These are phyloP conservation scores for Heteronetta atricapilla DNA, from an alignment of 2,113 vertebrate species.

Conservation along the genomic window DNA sequence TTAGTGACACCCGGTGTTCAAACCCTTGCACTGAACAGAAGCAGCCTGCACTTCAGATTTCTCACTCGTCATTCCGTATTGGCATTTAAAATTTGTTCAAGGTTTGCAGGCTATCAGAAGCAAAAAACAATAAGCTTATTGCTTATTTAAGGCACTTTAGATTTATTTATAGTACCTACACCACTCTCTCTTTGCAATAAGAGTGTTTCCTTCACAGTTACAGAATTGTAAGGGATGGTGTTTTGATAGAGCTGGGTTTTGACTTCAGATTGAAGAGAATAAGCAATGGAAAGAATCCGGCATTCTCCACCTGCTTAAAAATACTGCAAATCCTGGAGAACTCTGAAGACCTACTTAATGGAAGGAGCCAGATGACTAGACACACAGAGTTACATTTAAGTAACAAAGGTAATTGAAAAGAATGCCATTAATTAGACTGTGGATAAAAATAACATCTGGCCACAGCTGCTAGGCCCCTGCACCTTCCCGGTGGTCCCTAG, in stretches of 20 bases:
- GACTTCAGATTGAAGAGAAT: neutral
- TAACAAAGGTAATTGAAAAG: neutral
- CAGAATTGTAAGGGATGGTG: neutral
- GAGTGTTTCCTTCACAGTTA: neutral
- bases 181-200: neutral
- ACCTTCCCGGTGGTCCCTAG: neutral
- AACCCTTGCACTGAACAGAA: neutral
- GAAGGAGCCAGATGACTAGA: neutral
- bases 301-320: neutral
- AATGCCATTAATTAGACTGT: neutral
- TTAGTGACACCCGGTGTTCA: constrained; percentile 64
- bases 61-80: accelerated
- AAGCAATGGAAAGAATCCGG: neutral
- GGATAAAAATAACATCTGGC: neutral
- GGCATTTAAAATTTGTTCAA: neutral
- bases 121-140: neutral
- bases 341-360: neutral
- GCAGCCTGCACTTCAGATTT: neutral
- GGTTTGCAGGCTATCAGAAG: neutral
- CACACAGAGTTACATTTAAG: neutral
- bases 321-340: neutral
- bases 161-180: neutral
- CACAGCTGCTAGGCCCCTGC: neutral
- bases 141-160: neutral
- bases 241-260: neutral